These are phyloP conservation scores for Leptarthrus brevirostris DNA, from an alignment of 2,888 invertebrate genomes.

Conservation along the genomic window DNA sequence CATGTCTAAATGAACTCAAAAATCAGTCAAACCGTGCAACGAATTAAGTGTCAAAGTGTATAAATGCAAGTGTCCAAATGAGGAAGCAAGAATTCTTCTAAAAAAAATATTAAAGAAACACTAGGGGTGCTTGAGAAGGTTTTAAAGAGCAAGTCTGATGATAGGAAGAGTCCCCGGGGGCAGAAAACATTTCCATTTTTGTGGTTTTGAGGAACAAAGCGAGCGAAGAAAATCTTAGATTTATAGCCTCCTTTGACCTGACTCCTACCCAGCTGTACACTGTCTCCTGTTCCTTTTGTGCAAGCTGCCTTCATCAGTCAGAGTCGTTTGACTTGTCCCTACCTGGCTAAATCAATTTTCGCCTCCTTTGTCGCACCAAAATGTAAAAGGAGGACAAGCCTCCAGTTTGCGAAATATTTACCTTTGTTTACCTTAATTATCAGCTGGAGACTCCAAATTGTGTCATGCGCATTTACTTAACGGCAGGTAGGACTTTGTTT, in stretches of 20 bases:
- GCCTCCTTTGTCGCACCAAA: constrained; percentile 21
- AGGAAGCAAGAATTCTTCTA: constrained; percentile 24
- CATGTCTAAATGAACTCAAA: too few species aligned
- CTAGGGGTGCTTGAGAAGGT: neutral
- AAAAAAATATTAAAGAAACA: constrained; percentile 8
- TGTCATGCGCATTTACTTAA: constrained; percentile 49
- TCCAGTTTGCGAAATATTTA: constrained; percentile 49
- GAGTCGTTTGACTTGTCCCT: constrained; percentile 22
- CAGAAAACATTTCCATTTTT: constrained; percentile 40
- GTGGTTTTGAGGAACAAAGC: constrained; percentile 44
- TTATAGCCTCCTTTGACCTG: constrained; percentile 32
- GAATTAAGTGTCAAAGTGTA: constrained; percentile 4
- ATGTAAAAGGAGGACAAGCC: constrained; percentile 16
- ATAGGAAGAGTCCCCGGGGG: constrained; percentile 31
- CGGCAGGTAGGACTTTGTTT: constrained; percentile 21
- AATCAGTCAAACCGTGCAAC: constrained; percentile 17
- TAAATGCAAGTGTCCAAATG: constrained; percentile 27
- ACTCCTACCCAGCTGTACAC: constrained; percentile 29
- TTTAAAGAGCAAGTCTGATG: neutral
- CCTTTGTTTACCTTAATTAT: constrained; percentile 41
- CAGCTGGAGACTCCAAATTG: constrained; percentile 48
- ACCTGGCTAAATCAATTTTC: constrained; percentile 42
- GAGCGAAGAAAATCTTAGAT: constrained; percentile 49
- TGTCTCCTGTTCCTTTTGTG: constrained; percentile 35
- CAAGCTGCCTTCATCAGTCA: constrained; percentile 10